Conservation (phyloP, 2,797 vertebrate genomes). For the Chaetophractus vellerosus region DNA sequence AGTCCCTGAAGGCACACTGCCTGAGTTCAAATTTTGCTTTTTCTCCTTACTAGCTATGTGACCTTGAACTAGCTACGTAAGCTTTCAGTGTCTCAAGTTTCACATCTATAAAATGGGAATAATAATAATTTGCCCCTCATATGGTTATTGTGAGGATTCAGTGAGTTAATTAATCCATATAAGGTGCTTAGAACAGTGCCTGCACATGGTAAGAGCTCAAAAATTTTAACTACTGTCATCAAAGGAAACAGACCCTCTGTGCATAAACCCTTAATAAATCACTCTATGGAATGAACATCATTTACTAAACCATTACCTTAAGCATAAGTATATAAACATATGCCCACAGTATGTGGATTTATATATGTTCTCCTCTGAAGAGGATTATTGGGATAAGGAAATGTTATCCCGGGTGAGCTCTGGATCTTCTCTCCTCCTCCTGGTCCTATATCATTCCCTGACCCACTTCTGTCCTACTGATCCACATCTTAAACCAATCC, state of each 20-base stretch:
- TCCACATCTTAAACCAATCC: not conserved
- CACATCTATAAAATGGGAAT: not conserved
- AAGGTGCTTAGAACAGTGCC: not conserved
- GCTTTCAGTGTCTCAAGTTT: not conserved
- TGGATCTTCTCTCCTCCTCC: not conserved
- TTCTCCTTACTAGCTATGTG: not conserved
- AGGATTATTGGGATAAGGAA: not conserved
- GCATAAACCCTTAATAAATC: not conserved
- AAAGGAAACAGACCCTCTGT: not conserved
- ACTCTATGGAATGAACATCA: not conserved
- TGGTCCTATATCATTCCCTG: not conserved
- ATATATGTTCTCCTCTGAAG: slow-evolving; percentile 13
- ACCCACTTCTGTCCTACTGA: not conserved
- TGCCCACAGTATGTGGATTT: not conserved
- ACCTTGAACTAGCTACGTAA: slow-evolving; percentile 13
- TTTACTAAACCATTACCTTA: not conserved
- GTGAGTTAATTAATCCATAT: slow-evolving; percentile 1
- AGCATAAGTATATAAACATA: slow-evolving; percentile 20
- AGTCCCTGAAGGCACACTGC: not conserved
- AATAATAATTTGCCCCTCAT: not conserved
- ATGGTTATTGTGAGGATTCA: slow-evolving; percentile 1
- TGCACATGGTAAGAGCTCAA: not conserved
- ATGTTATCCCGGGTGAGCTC: not conserved
- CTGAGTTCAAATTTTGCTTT: not conserved
- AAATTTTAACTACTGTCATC: not conserved